Base-by-base conservation (phyloP, 2,797 vertebrate species). In the Threskiornis aethiopicus region DNA sequence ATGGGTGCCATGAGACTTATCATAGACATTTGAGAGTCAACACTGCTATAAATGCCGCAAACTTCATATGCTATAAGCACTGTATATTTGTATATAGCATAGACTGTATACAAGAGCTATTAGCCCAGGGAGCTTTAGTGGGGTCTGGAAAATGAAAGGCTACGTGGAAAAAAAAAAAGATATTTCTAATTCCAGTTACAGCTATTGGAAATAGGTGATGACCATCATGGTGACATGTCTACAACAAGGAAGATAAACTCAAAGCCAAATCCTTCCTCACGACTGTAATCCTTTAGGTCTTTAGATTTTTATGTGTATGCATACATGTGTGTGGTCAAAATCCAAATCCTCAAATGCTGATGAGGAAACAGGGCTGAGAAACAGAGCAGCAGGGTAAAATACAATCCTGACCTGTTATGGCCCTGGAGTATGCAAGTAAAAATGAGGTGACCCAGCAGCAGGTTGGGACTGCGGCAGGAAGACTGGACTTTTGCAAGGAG, bases 11-110 rank as follows among this genome's bases (percentile, higher is more conserved):
- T 41, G 39, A 93, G 58, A 65, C 77, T 93, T 90, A 80, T 91
- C 91, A 77, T 13, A 93, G 59, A 44, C 64, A 79, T 64, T 69
- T 84, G 92, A 95, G 81, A 93, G 47, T 83, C 90, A 90, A 88
- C 84, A 80, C 64, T 90, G 64, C 79, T 93, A 52, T 55, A 67
- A 90, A 83, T 61, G 62, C 70, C 64, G 25, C 52, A 61, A 39
- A n/a, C 41, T 76, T 97, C 75, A 61, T 55, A 22, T 81, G 61
- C 55, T 86, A 8, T 61, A 54, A 69, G 31, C 41, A 16, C 28
- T 54, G 61, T 73, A 5, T 81, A 67, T 78, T 71, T 81, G 31
- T 65, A 62, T 54, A 44, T 33, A n/a, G 6, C 44, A 77, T 4
- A 75, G 16, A 25, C 13, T 86, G 24, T 70, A 16, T 52, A 26